Base-by-base conservation (phyloP, 2,888 invertebrate genomes). In the Stramonita haemastoma region DNA sequence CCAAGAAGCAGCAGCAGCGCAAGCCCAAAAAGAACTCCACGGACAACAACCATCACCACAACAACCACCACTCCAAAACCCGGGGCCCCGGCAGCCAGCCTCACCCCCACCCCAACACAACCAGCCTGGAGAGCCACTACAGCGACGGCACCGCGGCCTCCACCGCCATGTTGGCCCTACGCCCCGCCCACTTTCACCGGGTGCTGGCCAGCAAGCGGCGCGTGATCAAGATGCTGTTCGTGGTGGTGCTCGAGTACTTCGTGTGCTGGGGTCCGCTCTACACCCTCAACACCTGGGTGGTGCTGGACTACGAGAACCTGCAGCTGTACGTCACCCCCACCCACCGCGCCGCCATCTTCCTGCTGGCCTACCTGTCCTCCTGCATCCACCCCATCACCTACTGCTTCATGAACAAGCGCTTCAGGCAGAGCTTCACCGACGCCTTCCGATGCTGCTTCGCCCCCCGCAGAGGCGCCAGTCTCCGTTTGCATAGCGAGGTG, bases 311-410 rank as follows among this genome's bases (percentile, higher is more conserved):
- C 0, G 97, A 97, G 34, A 97, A 97, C 90, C 96, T 98, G n/a
- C 90, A 92, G n/a, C 73, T 88, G 8, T 90, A 92, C 84, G 92
- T 95, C 15, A 93, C 94, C 0, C 93, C 94, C 0, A 91, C 93
- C 19, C 90, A 93, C 13, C 97, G 98, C 87, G 97, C 97, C 2
- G 96, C 97, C 6, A 97, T 98, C 0, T 98, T 98, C 91, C 96
- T 98, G 70, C 95, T 98, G 89, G 98, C 98, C 0, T 98, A 98
- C 95, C 97, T 97, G 89, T 98, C 98, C 0, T 97, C 98, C 11
- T 98, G 98, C 95, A 98, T 98, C 95, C 98, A 98, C 95, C 98
- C 98, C 0, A 98, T 98, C 94, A 98, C 98, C 0, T 98, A 98
- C 95, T 98, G 98, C 96, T 98, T 98, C 96, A 98, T 98, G 98